Percentiles rank a stretch among this genome's conserved stretches.
Evolutionary conservation across 2,888 invertebrate genomes (phyloP).

Genomic region (Nomada hirtipes): DNA sequence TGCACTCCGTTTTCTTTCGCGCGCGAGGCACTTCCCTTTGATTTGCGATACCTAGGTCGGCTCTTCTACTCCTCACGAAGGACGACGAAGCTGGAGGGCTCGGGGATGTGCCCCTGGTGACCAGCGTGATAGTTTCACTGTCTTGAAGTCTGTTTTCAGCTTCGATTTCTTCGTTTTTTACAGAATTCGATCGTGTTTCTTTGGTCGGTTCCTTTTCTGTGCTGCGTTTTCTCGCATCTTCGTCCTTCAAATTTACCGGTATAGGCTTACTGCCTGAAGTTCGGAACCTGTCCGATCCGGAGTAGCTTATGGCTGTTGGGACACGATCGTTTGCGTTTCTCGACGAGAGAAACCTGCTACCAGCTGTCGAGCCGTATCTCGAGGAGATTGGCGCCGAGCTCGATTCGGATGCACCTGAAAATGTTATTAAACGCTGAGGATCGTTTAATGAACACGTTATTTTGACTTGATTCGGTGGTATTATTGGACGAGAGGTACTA

Average conservation of each 20-base stretch:
- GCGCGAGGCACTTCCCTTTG: constrained; percentile 89
- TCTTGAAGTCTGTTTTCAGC: constrained; percentile 55
- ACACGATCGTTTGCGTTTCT: constrained; percentile 68
- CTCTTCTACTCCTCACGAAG: constrained; percentile 88
- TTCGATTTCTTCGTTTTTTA: constrained; percentile 29
- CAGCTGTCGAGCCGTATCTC: constrained; percentile 66
- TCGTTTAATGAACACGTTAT: too few relatives aligned
- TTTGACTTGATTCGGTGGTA: too few relatives aligned
- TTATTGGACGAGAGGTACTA: background rate
- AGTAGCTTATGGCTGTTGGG: constrained; percentile 69
- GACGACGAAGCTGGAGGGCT: constrained; percentile 88
- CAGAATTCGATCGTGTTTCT: constrained; percentile 4
- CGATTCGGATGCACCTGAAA: constrained; percentile 74
- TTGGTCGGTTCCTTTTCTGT: constrained; percentile 29
- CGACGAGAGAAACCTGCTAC: constrained; percentile 68
- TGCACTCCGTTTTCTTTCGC: constrained; percentile 85
- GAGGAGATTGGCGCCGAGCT: constrained; percentile 72
- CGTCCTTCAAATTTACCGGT: constrained; percentile 55
- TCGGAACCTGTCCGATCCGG: constrained; percentile 75
- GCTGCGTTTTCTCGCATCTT: constrained; percentile 59
- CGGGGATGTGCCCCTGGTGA: constrained; percentile 92
- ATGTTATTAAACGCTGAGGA: constrained; percentile 11
- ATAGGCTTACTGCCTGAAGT: constrained; percentile 60
- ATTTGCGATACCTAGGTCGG: constrained; percentile 90
- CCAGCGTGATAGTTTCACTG: constrained; percentile 85